Conservation (phyloP, 2,113 vertebrate species). For the Sylvietta virens region DNA sequence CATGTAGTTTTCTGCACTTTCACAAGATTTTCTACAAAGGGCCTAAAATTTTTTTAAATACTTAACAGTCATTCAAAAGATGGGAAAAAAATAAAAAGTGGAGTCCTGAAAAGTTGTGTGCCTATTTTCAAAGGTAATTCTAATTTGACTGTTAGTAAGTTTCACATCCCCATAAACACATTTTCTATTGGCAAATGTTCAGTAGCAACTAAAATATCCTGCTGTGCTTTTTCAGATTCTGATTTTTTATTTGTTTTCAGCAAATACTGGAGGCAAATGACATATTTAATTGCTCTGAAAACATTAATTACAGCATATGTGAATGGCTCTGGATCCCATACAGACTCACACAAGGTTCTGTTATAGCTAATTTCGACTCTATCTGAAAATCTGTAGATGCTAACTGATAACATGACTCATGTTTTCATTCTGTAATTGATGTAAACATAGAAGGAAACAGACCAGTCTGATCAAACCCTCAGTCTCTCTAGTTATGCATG, state of each 20-base stretch:
- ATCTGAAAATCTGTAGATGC: constrained; percentile 1
- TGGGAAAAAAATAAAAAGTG: neutral
- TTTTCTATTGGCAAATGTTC: constrained; percentile 2
- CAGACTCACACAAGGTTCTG: neutral
- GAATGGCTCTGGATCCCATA: neutral
- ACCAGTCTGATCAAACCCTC: neutral
- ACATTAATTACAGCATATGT: neutral
- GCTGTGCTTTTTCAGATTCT: neutral
- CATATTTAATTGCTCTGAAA: constrained; percentile 40
- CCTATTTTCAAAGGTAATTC: neutral
- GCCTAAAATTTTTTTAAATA: neutral
- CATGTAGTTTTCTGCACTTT: neutral
- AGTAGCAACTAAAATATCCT: neutral
- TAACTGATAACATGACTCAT: neutral
- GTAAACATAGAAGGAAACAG: neutral
- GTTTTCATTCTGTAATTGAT: constrained; percentile 6
- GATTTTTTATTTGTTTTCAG: constrained; percentile 24
- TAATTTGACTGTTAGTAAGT: neutral
- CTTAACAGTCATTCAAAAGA: neutral
- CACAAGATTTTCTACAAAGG: neutral
- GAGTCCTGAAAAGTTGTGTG: neutral
- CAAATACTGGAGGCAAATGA: constrained; percentile 8
- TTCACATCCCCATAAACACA: neutral
- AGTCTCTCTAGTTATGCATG: neutral
- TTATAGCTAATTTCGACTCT: neutral